Conservation (phyloP, 1,140 invertebrate genomes). For the Oncopodura yosiiana region DNA sequence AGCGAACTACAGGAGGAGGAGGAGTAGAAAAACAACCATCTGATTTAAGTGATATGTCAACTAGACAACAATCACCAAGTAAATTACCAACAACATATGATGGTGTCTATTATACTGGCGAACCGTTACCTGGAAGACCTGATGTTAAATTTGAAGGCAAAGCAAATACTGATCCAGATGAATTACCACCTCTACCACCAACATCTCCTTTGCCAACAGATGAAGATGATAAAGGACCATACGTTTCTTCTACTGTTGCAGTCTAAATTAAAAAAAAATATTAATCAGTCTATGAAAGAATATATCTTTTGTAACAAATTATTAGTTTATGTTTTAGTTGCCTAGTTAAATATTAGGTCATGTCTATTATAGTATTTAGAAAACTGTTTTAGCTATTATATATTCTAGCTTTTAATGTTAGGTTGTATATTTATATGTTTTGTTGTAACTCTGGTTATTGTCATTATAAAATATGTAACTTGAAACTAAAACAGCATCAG, state of each 20-base stretch:
- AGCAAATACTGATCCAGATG: constrained; percentile 12
- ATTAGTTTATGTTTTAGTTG: too few relatives aligned
- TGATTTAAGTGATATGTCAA: neutral
- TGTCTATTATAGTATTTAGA: too few relatives aligned
- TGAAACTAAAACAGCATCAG: too few relatives aligned
- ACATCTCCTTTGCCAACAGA: constrained; percentile 4
- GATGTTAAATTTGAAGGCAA: constrained; percentile 58
- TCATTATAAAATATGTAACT: too few relatives aligned
- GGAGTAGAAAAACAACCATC: constrained; percentile 1
- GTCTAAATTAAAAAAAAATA: constrained; percentile 6
- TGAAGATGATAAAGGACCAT: constrained; percentile 1
- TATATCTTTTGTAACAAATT: too few relatives aligned
- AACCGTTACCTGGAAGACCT: constrained; percentile 64
- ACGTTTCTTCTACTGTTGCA: constrained; percentile 20
- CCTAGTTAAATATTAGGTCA: too few relatives aligned
- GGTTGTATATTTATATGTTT: too few relatives aligned
- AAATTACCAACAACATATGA: constrained; percentile 48
- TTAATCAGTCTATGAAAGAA: too few relatives aligned
- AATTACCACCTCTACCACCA: constrained; percentile 5
- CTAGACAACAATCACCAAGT: neutral
- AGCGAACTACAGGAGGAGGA: constrained; percentile 1
- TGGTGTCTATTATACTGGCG: constrained; percentile 66
- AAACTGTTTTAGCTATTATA: too few relatives aligned
- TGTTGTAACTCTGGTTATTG: too few relatives aligned
- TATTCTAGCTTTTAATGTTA: too few relatives aligned